Base-by-base conservation (phyloP, 2,888 invertebrate genomes). In the Pandemis heparana region DNA sequence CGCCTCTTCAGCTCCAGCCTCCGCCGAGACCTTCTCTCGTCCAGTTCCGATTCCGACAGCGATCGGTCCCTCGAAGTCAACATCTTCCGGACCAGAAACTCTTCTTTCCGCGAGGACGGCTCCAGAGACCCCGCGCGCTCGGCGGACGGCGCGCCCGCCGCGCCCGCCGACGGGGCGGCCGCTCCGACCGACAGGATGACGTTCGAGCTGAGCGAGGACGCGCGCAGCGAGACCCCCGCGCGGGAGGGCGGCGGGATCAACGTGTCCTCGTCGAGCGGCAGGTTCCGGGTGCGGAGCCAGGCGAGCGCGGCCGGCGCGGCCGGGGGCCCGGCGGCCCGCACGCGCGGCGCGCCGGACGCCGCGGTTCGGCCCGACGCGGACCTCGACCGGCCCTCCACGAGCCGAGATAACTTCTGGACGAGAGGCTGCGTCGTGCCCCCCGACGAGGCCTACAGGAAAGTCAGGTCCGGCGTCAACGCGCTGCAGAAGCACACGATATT, bases 41-140 rank as follows among this genome's bases (percentile, higher is more conserved):
- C 92, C 18, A 91, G 88, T 76, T 92, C 94, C 12, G 94, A 94
- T 76, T 92, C 92, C 0, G 94, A 94, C 70, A 90, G 88, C 76
- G 94, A 93, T 74, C 89, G 87, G 39, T 89, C 92, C 2, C 84
- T 90, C 0, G 92, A 93, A 83, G 89, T 92, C 1, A 92, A 92
- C 78, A 91, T 93, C 75, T 89, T 92, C 71, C 82, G 94, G 72
- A 91, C 93, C 4, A 88, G 90, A 73, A 92, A 92, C 76, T 82
- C 89, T 0, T 89, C 92, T 4, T 91, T 89, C 77, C 85, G 85
- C 61, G 92, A 89, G 79, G 85, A 88, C 14, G 85, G 84, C 38
- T 14, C 82, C 2, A 82, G 84, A 66, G 80, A 81, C 16, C 71
- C 75, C 12, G 80, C 80, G 14, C 78, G 79, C 8, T 67, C 80